Percentiles rank a stretch among this genome's conserved stretches.
phyloP scores from a whole-genome alignment of 2,113 vertebrate species.

The Jacana jacana region DNA sequence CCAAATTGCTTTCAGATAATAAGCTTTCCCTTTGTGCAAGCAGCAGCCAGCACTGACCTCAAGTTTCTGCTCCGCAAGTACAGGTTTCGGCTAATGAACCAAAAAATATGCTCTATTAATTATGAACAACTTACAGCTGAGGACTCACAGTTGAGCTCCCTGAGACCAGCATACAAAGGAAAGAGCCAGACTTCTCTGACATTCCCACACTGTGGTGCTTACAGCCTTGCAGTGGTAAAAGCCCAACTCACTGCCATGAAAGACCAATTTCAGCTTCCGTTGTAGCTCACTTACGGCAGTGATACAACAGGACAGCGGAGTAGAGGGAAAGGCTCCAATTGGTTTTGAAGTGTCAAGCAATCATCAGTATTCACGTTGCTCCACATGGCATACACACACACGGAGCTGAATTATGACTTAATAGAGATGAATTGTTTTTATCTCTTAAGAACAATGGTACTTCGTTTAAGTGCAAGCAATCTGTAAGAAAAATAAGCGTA shows the following conservation, averaged over 20 bases:
- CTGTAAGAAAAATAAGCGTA: background rate
- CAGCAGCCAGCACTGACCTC: background rate
- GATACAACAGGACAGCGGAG: fast-evolving
- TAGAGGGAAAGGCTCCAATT: background rate
- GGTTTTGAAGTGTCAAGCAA: background rate
- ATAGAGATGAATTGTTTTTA: background rate
- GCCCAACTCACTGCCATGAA: background rate
- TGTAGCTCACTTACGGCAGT: background rate
- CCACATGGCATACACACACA: background rate
- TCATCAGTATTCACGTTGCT: background rate
- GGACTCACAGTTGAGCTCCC: background rate
- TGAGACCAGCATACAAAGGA: background rate
- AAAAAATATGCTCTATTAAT: background rate
- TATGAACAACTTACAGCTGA: background rate
- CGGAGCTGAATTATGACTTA: background rate
- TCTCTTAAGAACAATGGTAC: background rate
- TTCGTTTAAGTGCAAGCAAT: background rate
- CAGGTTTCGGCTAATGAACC: background rate
- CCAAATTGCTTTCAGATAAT: background rate
- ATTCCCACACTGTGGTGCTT: background rate
- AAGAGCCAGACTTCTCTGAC: background rate
- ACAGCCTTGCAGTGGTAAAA: background rate
- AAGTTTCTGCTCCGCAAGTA: background rate
- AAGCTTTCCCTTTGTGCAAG: background rate
- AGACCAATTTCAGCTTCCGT: background rate